Evolutionary conservation across 2,113 vertebrate species (phyloP).

Genomic region (Glaucomys volans): DNA sequence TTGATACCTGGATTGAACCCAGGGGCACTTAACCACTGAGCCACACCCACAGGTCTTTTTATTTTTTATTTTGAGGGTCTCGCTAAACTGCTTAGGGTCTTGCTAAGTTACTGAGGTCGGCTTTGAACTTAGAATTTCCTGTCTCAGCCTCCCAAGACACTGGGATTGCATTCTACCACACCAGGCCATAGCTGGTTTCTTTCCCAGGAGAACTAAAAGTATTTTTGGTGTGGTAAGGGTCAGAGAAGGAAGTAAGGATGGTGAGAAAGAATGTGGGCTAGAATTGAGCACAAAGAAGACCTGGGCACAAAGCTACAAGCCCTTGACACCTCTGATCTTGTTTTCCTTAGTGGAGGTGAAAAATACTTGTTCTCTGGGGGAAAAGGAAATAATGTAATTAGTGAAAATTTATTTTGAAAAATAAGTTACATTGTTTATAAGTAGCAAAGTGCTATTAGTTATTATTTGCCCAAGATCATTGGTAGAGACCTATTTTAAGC

Average conservation of each 20-base stretch:
- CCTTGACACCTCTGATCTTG: neutral
- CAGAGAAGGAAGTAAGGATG: neutral
- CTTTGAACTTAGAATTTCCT: too few relatives aligned
- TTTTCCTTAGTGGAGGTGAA: neutral
- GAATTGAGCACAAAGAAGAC: neutral
- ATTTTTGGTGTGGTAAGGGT: neutral
- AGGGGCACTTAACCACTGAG: too few relatives aligned
- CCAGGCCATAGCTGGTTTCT: neutral
- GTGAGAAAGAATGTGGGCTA: neutral
- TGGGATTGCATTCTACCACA: too few relatives aligned
- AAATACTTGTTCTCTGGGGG: neutral
- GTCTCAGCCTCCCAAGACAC: too few relatives aligned
- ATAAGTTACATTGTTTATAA: neutral
- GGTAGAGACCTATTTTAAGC: neutral
- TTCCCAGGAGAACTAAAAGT: neutral
- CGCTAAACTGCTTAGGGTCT: too few relatives aligned
- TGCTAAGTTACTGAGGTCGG: too few relatives aligned
- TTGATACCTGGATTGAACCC: too few relatives aligned
- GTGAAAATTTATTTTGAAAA: neutral
- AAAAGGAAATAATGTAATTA: neutral
- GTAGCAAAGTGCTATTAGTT: neutral
- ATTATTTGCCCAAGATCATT: neutral
- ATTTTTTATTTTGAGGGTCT: too few relatives aligned
- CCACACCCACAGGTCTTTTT: too few relatives aligned
- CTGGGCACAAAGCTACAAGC: neutral